These are phyloP conservation scores for Brachionus paranguensis DNA, from an alignment of 1,140 invertebrate genomes.

Conservation along the genomic window DNA sequence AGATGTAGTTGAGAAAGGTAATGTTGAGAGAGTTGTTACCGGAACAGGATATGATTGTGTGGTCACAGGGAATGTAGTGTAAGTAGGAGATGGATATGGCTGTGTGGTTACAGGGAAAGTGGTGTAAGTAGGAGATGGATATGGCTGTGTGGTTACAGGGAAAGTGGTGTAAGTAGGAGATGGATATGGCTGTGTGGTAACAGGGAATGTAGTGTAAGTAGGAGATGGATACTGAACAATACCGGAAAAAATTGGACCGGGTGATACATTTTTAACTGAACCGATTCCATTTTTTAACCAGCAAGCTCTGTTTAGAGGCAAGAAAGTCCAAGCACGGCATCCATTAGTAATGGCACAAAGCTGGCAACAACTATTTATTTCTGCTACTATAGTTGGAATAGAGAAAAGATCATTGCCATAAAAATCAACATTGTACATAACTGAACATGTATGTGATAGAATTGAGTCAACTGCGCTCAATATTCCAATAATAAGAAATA, in stretches of 20 bases:
- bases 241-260: neutral
- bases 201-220: neutral
- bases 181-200: neutral
- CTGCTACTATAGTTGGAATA: neutral
- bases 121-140: neutral
- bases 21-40: neutral
- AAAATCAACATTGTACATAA: neutral
- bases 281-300: neutral
- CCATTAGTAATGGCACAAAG: neutral
- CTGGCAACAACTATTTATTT: neutral
- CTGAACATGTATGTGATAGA: neutral
- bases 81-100: too few species aligned
- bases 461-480: neutral
- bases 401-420: neutral
- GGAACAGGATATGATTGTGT: neutral
- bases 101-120: neutral
- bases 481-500: neutral
- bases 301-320: neutral
- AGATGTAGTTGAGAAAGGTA: neutral
- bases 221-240: neutral
- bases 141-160: neutral
- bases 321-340: conserved; percentile 1
- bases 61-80: too few species aligned
- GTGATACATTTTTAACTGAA: neutral
- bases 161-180: neutral